Base-by-base conservation (phyloP, 2,113 vertebrate species). In the Aphelocoma coerulescens region DNA sequence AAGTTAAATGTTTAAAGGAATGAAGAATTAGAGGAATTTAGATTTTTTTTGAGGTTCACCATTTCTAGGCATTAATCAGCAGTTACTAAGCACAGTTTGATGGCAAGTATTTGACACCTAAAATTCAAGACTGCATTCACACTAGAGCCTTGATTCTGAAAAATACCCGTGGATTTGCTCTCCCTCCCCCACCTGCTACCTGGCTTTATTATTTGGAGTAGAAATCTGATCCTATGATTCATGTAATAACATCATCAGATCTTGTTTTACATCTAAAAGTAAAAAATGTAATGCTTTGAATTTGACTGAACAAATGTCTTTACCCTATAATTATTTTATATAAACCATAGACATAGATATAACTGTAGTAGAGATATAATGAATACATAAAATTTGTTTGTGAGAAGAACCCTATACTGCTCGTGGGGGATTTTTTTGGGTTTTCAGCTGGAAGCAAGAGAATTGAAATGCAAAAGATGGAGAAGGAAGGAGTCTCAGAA, bases 111-210 rank as follows among this genome's bases (percentile, higher is more conserved):
- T 76, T 84, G 41, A 39, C 16, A 58, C 7, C 7, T 55, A 51
- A 78, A 91, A 85, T 32, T 75, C 23, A 62, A 79, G 57, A 83
- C 11, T 78, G 5, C 22, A 32, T 10, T 63, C 41, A 54, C 16
- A 41, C 32, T 65, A 55, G 22, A 26, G 16, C 3, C 7, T 61
- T 57, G 35, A 54, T 44, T 41, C n/a, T 71, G 32, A 52, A 77
- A 44, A 78, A 81, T 44, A 33, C 8, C 11, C 76, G 3, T 39
- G 4, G 22, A 68, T 44, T 72, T 49, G 2, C 28, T 54, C 11
- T 59, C 11, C 26, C 10, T 59, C 3, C 2, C 13, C 9, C 2
- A 6, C 6, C 8, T 13, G 54, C 9, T 2, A 6, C 6, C 8
- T 13, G 54, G 14, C 20, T 62, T 80, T 62, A 37, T 57, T 24